Evolutionary conservation across 2,888 invertebrate species (phyloP), one percentile per base, ranked within the genome.

Genomic region (Rotaria socialis): DNA sequence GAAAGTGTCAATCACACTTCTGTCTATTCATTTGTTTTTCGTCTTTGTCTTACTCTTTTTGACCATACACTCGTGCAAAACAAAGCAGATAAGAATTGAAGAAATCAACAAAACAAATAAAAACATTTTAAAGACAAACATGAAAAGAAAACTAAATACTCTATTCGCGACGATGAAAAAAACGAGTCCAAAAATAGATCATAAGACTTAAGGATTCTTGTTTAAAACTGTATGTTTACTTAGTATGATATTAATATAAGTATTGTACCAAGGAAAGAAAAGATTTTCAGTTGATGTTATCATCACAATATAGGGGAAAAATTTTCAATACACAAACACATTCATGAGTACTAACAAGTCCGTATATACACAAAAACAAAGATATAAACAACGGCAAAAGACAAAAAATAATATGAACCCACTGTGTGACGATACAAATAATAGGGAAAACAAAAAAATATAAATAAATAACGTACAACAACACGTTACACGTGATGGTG

Each of bases 341-440:
- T 67, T 67, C 35, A 67, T 67, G 35, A 67, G 67, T 67, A 35
- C 35, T 41, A 35, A 67, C 67, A 35, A 35, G 67, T 67, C 19
- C 67, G 67, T 67, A 67, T 67, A 35, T 67, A 67, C 67, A 67
- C 35, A 67, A 67, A 35, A 67, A 41, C 35, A 67, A 35, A 19
- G 35, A 67, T 35, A 67, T 35, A 19, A 67, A 67, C 67, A 67
- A 67, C 19, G 19, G 55, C 55, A 52, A 52, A 52, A 47, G 47
- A n/a, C 58, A 60, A 35, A 67, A 16, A 67, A 67, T 5, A 67
- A 41, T 67, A 67, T 16, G 5, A 41, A 35, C 16, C 67, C 67
- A 67, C 67, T 67, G 67, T 35, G 67, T 67, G 67, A 67, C 67
- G 19, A 67, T 67, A 67, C 35, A 67, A 67, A 67, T 67, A 35